These are phyloP conservation scores for Otocyon megalotis DNA, from an alignment of 2,113 vertebrate genomes.

Conservation along the genomic window DNA sequence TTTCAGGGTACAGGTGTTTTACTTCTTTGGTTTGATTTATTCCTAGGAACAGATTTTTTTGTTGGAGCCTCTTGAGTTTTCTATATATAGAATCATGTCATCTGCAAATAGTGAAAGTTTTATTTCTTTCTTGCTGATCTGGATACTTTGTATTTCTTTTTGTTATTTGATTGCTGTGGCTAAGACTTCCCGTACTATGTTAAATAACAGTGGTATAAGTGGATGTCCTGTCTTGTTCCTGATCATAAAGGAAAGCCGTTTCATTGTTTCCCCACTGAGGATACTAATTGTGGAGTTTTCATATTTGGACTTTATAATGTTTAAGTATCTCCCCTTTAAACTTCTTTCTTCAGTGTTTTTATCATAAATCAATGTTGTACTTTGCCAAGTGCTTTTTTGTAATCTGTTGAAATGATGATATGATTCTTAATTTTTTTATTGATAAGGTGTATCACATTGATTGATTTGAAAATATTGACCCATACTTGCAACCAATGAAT, in stretches of 20 bases:
- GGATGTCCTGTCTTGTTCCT: neutral
- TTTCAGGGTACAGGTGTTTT: neutral
- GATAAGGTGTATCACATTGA: neutral
- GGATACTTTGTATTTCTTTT: neutral
- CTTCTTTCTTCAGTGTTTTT: neutral
- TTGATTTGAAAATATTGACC: neutral
- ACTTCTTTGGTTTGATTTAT: neutral
- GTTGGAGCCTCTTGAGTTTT: neutral
- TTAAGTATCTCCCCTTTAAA: neutral
- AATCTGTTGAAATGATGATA: neutral
- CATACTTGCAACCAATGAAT: neutral
- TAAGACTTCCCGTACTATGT: neutral
- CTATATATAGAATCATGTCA: neutral
- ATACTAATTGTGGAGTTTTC: neutral
- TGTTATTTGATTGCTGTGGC: neutral
- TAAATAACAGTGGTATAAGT: neutral
- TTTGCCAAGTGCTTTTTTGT: neutral
- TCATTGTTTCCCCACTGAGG: neutral
- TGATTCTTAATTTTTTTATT: neutral
- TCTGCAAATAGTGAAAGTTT: neutral
- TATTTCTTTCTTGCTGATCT: neutral
- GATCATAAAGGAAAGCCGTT: neutral
- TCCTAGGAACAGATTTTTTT: neutral
- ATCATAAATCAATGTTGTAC: neutral
- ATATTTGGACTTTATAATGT: neutral